Percentiles rank a stretch among this genome's conserved stretches.
phyloP scores from a whole-genome alignment of 2,113 vertebrate species.

The Onychostoma macrolepis region DNA sequence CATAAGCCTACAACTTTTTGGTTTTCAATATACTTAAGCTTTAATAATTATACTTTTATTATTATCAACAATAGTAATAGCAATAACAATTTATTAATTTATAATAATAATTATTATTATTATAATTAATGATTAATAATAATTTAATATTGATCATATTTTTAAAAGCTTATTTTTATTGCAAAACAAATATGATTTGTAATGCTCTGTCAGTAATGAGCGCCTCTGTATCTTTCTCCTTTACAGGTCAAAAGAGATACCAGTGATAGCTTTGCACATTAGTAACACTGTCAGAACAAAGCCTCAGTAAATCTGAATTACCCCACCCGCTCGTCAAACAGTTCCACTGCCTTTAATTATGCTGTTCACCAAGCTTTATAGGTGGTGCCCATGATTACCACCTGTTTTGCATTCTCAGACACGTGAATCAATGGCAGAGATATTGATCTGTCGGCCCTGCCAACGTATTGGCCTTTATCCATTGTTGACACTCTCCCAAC shows the following conservation, averaged over 20 bases:
- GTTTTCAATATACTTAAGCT: too few relatives aligned
- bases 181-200: not conserved
- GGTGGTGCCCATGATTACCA: slow-evolving; percentile 26
- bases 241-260: slow-evolving; percentile 25
- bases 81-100: too few relatives aligned
- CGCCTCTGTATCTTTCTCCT: too few relatives aligned
- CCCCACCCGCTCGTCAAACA: not conserved
- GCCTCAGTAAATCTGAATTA: not conserved
- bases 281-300: not conserved
- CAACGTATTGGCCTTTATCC: slow-evolving; percentile 34
- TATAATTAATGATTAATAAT: too few relatives aligned
- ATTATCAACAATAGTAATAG: too few relatives aligned
- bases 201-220: too few relatives aligned
- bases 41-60: too few relatives aligned
- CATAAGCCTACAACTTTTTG: too few relatives aligned
- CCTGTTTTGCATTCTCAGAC: slow-evolving; percentile 58
- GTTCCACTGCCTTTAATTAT: slow-evolving; percentile 13
- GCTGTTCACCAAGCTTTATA: not conserved
- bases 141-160: not conserved
- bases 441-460: slow-evolving; percentile 47
- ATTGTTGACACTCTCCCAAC: not conserved
- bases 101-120: too few relatives aligned
- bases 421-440: slow-evolving; percentile 50
- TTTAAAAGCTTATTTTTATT: not conserved
- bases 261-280: slow-evolving; percentile 11